Percentiles rank a stretch among this genome's conserved stretches.
phyloP scores from a whole-genome alignment of 2,113 vertebrate genomes.

The Hypomesus transpacificus region DNA sequence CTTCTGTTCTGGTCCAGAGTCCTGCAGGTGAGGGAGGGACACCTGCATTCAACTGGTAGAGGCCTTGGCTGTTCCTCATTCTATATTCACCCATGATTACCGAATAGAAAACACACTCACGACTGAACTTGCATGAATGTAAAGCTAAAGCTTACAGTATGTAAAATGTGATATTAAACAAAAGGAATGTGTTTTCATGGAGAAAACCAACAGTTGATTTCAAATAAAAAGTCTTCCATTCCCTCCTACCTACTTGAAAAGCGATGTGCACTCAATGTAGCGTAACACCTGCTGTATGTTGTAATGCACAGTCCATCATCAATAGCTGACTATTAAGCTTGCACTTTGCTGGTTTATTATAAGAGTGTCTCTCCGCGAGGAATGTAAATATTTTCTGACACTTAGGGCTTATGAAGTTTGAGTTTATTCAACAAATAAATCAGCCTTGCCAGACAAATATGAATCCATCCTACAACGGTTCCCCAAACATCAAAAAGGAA shows the following conservation, averaged over 20 bases:
- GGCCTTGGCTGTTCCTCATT: no score
- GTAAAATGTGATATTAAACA: no score
- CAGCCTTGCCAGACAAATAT: conserved; percentile 49
- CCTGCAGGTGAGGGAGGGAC: no score
- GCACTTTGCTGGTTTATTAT: conserved; percentile 57
- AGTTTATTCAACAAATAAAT: conserved; percentile 65
- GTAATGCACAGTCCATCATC: conserved; percentile 40
- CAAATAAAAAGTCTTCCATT: no score
- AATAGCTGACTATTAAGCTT: conserved; percentile 51
- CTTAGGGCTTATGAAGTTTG: conserved; percentile 56
- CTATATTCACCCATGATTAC: no score
- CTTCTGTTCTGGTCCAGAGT: conserved; percentile 43
- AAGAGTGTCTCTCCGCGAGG: conserved; percentile 54
- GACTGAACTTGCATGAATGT: no score
- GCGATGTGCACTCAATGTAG: conserved; percentile 4
- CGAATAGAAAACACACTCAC: no score
- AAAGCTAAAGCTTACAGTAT: no score
- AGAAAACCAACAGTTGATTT: no score
- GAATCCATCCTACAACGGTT: conserved; percentile 54
- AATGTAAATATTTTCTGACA: conserved; percentile 34
- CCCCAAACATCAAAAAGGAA: conserved; percentile 60
- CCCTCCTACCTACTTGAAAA: no score
- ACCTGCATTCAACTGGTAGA: no score
- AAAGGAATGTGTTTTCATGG: no score
- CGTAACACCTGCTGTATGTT: conserved; percentile 17